Conservation (phyloP, 1,140 invertebrate genomes). For the Bombus picipes region DNA sequence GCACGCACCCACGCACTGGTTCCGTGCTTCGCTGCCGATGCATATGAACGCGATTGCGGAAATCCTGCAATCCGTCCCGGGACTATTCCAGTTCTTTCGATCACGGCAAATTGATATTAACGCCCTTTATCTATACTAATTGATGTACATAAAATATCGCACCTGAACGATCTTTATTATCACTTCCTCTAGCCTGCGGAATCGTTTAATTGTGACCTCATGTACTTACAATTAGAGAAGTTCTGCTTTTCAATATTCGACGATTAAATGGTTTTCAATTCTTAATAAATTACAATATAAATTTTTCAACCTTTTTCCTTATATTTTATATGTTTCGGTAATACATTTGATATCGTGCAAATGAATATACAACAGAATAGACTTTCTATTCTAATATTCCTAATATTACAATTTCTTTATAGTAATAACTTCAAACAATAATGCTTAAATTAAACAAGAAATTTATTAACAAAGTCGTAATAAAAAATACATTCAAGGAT, state of each 20-base stretch:
- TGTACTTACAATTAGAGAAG: neutral
- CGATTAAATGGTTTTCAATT: neutral
- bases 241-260: neutral
- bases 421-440: neutral
- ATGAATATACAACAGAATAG: neutral
- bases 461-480: neutral
- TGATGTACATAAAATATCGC: neutral
- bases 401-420: no score
- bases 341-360: neutral
- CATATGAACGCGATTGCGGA: constrained; percentile 32
- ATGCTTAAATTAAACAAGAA: neutral
- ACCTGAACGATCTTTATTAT: neutral
- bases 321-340: neutral
- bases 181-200: neutral
- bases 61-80: constrained; percentile 7
- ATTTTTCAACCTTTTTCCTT: neutral
- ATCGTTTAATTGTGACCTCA: neutral
- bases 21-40: neutral
- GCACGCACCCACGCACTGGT: constrained; percentile 55
- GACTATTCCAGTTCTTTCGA: neutral
- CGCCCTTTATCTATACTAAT: neutral
- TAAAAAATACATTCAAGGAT: neutral
- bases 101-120: constrained; percentile 18
- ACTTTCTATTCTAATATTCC: no score
- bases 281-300: neutral